Evolutionary conservation across 2,797 vertebrate genomes (phyloP), one percentile per base, ranked within the genome.

Genomic region (Pangasius larnaudii): DNA sequence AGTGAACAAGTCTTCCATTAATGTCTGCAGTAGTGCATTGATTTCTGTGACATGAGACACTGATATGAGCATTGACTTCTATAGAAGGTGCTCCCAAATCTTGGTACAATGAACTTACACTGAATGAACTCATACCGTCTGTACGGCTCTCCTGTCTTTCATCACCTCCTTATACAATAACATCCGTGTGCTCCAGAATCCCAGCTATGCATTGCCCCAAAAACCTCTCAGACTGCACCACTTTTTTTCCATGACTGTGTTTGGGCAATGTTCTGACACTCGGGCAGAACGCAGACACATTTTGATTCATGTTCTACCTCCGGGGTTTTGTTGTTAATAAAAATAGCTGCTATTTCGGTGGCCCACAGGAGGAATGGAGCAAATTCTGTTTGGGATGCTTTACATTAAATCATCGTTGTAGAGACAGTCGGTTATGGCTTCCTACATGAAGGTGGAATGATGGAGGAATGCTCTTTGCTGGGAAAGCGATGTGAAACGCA

Each of bases 171-270:
- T 90, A 74, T 33, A 86, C 61, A 83, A 74, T 75, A 74, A 83
- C 88, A 67, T 88, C 84, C 79, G 72, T 39, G 42, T 69, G 79
- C 85, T 87, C 36, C 51, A 84, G 86, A 92, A 93, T 95, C 94
- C 92, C 90, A 92, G 92, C 93, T 94, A 93, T 94, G 91, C 92
- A 92, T 90, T 87, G 87, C 83, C 65, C 83, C 91, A 90, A 91
- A 94, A 93, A 90, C 89, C 90, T 69, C n/a, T 18, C 84, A 84
- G 91, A 65, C 92, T 91, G 89, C 91, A 85, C 90, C 85, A 86
- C 77, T 90, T 92, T 95, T 90, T 92, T 95, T 95, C 94, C 93
- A 87, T 94, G 94, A 87, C 95, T 94, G 91, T 93, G 93, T 96
- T 95, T 93, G 93, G 93, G 94, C 91, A 87, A 58, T n/a, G 85